Evolutionary conservation across 2,888 invertebrate species (phyloP), one percentile per base, ranked within the genome.

Genomic region (Eugnorisma glareosa): DNA sequence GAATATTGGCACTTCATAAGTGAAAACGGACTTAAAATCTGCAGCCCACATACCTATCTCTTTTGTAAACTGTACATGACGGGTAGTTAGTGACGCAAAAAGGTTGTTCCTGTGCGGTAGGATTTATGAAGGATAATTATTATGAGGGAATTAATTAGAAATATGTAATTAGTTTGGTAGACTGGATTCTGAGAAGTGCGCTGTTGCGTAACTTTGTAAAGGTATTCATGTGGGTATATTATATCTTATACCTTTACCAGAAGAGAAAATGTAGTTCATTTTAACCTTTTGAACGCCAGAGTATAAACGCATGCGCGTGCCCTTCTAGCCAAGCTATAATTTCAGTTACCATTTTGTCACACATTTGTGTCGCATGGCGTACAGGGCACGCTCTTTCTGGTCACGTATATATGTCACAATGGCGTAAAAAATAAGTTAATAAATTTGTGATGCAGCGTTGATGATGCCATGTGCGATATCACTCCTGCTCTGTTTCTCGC

Each of bases 101-200:
- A 70, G 79, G 79, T 86, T 74, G 68, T 86, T 83, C 51, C 79
- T 66, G 63, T 72, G 64, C 61, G 74, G 61, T 72, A 66, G 74
- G 79, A 74, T 74, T 84, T 83, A 86, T 84, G 66, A 69, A 83
- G 83, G 69, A 83, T 86, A 86, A 84, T 86, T 82, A 86, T 83
- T 77, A 82, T 76, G 61, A 59, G 68, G 68, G 82, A 78, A 66
- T 77, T 77, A 73, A 83, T 83, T 82, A 85, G 54, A 82, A 75
- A 86, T 82, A 70, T 82, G 59, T 83, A 77, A 83, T 77, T 77
- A 86, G 67, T 51, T 64, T 57, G 48, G 48, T 61, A 67, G 66
- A 45, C 69, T 66, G 66, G 31, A 40, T 70, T 67, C 79, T 59
- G n/a, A 67, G 84, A 70, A 83, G 45, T 67, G 57, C 28, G 28